Evolutionary conservation across 2,797 vertebrate species (phyloP).

Genomic region (Schizothorax lantsangensis): DNA sequence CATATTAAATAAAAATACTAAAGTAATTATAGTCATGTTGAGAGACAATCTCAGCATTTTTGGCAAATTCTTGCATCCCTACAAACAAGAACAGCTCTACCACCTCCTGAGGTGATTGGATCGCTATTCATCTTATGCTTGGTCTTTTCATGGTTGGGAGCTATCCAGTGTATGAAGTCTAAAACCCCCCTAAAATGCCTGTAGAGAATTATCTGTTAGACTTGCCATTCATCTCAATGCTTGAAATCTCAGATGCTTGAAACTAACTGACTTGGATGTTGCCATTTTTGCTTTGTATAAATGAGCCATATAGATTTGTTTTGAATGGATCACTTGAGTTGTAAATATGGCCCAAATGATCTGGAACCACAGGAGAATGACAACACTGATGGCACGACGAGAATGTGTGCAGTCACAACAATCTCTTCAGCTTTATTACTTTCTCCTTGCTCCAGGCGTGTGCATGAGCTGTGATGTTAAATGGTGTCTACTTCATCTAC

Average conservation of each 20-base stretch:
- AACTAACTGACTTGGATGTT: neutral
- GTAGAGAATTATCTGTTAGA: neutral
- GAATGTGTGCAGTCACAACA: conserved; percentile 1
- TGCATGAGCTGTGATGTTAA: neutral
- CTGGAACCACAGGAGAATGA: neutral
- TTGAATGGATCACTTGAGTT: neutral
- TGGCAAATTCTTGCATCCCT: neutral
- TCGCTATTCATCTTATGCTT: neutral
- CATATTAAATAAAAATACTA: too few relatives aligned
- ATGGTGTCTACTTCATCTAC: neutral
- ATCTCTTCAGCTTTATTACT: neutral
- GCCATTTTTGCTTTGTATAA: neutral
- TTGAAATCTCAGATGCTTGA: neutral
- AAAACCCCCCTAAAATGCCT: neutral
- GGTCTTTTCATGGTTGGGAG: neutral
- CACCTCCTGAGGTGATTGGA: neutral
- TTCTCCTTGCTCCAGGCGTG: neutral
- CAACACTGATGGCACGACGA: neutral
- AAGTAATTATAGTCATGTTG: neutral
- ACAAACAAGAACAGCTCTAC: neutral
- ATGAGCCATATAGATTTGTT: neutral
- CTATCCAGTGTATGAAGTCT: neutral
- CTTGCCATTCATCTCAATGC: neutral
- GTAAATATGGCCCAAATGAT: neutral
- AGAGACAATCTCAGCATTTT: neutral